Evolutionary conservation across 2,888 invertebrate genomes (phyloP).

Genomic region (Aphodius granarius): DNA sequence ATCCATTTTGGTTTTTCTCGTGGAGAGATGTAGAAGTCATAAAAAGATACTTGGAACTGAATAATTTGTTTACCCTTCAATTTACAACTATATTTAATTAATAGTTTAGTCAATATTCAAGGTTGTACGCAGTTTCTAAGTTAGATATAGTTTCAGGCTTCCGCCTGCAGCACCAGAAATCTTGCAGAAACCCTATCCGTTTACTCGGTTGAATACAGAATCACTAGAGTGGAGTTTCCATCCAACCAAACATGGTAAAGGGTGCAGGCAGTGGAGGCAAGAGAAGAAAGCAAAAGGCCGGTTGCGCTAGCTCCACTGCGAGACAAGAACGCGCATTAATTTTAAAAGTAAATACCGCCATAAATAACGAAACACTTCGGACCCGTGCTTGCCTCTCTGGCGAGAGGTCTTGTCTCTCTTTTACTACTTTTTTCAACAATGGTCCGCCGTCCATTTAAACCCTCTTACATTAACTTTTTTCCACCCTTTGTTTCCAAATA

Average conservation of each 20-base stretch:
- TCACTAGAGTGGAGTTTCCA: not conserved
- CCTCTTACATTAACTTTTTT: not conserved
- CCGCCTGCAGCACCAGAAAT: not conserved
- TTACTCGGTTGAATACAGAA: not conserved
- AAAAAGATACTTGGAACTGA: too few species aligned
- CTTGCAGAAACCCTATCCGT: not conserved
- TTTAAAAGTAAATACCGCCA: constrained; percentile 14
- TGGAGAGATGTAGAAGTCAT: too few species aligned
- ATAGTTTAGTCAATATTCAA: too few species aligned
- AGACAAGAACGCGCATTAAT: not conserved
- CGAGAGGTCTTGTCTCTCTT: not conserved
- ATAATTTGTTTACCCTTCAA: too few species aligned
- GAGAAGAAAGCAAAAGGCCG: not conserved
- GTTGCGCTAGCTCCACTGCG: not conserved
- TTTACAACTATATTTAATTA: too few species aligned
- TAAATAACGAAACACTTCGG: constrained; percentile 8
- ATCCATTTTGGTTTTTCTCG: too few species aligned
- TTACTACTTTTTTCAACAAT: not conserved
- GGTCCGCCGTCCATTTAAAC: not conserved
- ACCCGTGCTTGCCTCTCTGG: not conserved
- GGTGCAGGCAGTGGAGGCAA: not conserved
- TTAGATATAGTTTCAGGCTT: not conserved
- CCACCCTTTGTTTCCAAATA: constrained; percentile 8
- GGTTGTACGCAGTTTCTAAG: not conserved
- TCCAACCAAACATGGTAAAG: not conserved